These are phyloP conservation scores for Bilobella aurantiaca DNA, from an alignment of 1,140 invertebrate species.

Conservation along the genomic window DNA sequence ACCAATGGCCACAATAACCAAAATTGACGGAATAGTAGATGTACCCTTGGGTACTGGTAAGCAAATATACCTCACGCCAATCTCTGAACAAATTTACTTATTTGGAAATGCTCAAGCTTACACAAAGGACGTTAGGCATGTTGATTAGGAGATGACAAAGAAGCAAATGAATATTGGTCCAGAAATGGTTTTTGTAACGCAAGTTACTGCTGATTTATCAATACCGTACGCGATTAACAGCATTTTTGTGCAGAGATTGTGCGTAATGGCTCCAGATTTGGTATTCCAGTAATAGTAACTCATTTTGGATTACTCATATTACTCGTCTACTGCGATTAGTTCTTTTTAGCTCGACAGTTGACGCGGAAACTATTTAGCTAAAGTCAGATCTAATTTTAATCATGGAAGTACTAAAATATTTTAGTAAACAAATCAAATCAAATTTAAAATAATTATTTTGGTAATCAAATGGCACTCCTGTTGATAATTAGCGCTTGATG, in stretches of 20 bases:
- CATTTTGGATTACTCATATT: background rate
- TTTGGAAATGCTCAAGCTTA: background rate
- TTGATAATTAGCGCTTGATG: conserved; percentile 16
- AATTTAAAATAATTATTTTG: conserved; percentile 37
- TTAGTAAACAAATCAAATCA: conserved; percentile 38
- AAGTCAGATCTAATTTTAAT: background rate
- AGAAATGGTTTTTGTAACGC: background rate
- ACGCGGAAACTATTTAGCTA: background rate
- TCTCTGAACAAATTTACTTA: background rate
- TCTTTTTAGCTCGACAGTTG: background rate
- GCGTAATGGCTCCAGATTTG: too few species aligned
- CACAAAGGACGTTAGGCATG: background rate
- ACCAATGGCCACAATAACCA: background rate
- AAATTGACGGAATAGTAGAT: background rate
- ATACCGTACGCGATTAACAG: too few species aligned
- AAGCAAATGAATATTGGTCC: background rate
- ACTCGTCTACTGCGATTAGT: background rate
- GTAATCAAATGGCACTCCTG: conserved; percentile 36
- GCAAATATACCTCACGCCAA: background rate
- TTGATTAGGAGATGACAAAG: background rate
- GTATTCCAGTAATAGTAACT: too few species aligned
- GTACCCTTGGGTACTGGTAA: background rate
- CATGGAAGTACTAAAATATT: conserved; percentile 18
- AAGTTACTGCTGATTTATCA: too few species aligned
- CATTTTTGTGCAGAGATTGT: too few species aligned